Evolutionary conservation across 1,140 invertebrate genomes (phyloP), one percentile per base, ranked within the genome.

Genomic region (Zaprionus camerounensis): DNA sequence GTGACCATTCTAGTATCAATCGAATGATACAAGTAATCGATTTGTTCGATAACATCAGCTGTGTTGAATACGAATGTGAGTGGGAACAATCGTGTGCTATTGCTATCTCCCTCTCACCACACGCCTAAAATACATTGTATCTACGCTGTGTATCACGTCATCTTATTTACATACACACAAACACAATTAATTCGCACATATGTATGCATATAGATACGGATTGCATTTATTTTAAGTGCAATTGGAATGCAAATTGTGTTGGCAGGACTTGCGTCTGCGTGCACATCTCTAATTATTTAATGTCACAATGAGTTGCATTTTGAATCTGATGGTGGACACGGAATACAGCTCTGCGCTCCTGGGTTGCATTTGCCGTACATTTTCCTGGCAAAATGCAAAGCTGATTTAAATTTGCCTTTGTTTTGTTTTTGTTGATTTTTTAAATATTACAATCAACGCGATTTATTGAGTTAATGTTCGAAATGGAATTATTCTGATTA

Each of bases 311-410:
- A 58, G 59, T 76, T 71, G 61, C 73, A 76, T 71, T 71, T 71
- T 51, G 72, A 64, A 31, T 12, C 53, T 64, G 59, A 71, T 71
- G 68, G 12, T 12, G 3, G 15, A 9, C 12, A 41, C 36, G 55
- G 46, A 76, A 76, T 76, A 76, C 73, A 76, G 55, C 73, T 76
- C 73, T 76, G 73, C 20, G 68, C 12, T 49, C 55, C 73, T 76
- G 73, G 61, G 73, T 76, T 76, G 73, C 73, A 75, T 75, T 75
- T 36, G 41, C 24, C 20, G 31, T 58, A 20, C 11, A 15, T 28
- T 51, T 26, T 28, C 24, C 22, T 15, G 6, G n/a, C 0, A 24
- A 55, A 71, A 36, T 71, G 68, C 61, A 71, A 65, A 65, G 41
- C 68, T 76, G 68, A 53, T 76, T 71, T 53, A 44, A 76, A 76